A percentile compares a stretch with the other conserved stretches of the same genome.
Conservation (phyloP, 2,113 vertebrate species). For the Pseudorhombus dupliciocellatus region DNA sequence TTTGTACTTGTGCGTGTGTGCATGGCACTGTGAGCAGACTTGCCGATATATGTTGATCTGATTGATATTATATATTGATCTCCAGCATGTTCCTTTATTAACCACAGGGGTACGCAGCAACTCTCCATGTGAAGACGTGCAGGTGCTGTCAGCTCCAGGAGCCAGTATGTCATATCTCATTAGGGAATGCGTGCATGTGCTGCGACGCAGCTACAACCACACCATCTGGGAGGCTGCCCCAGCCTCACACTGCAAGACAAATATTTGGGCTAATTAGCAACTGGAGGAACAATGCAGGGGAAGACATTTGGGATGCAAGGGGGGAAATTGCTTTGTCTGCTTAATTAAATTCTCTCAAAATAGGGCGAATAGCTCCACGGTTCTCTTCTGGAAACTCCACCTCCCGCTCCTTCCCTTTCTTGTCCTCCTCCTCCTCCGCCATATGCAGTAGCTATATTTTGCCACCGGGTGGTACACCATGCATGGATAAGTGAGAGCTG, state of each 20-base stretch:
- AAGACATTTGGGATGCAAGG: slow-evolving; percentile 71
- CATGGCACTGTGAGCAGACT: too few species aligned
- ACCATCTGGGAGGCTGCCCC: slow-evolving; percentile 75
- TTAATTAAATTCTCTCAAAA: slow-evolving; percentile 79
- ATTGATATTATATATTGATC: slow-evolving; percentile 14
- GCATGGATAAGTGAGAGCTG: slow-evolving; percentile 83
- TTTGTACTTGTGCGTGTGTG: background rate
- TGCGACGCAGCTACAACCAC: slow-evolving; percentile 46
- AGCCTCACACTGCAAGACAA: slow-evolving; percentile 64
- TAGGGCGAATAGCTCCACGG: slow-evolving; percentile 62
- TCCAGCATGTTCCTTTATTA: slow-evolving; percentile 20
- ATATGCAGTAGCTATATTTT: slow-evolving; percentile 85
- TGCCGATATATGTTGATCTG: too few species aligned
- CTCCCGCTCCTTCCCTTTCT: slow-evolving; percentile 50
- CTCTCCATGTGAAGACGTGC: slow-evolving; percentile 31
- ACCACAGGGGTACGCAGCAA: slow-evolving; percentile 2
- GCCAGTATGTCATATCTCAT: slow-evolving; percentile 68
- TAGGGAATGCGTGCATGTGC: slow-evolving; percentile 62
- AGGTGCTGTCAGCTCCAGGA: slow-evolving; percentile 44
- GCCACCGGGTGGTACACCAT: slow-evolving; percentile 92
- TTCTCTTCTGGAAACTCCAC: slow-evolving; percentile 54
- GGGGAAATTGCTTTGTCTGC: slow-evolving; percentile 75
- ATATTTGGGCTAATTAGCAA: slow-evolving; percentile 79
- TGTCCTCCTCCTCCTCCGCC: slow-evolving; percentile 61
- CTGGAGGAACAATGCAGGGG: slow-evolving; percentile 72